phyloP scores from a whole-genome alignment of 2,797 vertebrate genomes.

The Chelon auratus region DNA sequence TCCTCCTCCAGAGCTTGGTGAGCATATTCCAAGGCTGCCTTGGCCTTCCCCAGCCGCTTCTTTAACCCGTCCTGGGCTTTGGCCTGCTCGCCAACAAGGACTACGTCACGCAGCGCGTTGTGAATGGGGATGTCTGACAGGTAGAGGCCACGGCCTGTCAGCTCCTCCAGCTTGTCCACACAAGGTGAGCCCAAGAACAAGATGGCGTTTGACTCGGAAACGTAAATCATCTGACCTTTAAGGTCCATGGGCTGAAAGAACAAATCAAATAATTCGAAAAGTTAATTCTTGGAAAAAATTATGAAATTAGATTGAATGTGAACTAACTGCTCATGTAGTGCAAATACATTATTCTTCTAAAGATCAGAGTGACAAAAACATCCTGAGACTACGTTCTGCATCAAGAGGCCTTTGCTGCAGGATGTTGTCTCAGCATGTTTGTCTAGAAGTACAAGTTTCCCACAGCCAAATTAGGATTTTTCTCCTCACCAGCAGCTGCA shows the following conservation, averaged over 20 bases:
- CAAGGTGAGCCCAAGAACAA: conserved; percentile 97
- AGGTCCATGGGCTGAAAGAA: conserved; percentile 93
- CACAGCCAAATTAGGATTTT: neutral
- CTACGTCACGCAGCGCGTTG: conserved; percentile 95
- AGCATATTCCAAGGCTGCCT: conserved; percentile 93
- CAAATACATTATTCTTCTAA: neutral
- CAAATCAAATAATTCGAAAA: conserved; percentile 25
- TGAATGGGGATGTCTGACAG: conserved; percentile 98
- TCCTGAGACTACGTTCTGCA: neutral
- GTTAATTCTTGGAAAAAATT: neutral
- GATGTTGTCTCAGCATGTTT: neutral
- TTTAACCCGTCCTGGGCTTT: conserved; percentile 97
- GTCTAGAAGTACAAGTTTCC: neutral
- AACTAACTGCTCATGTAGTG: neutral
- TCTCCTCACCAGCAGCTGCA: neutral
- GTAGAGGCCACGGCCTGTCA: conserved; percentile 95
- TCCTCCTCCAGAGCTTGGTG: conserved; percentile 97
- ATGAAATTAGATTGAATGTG: neutral
- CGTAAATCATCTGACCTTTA: conserved; percentile 99
- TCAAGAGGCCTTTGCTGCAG: neutral
- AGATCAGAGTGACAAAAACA: neutral
- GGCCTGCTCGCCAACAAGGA: conserved; percentile 96
- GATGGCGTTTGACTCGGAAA: conserved; percentile 92
- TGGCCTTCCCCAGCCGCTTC: conserved; percentile 96
- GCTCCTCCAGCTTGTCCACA: conserved; percentile 96